Evolutionary conservation across 1,140 invertebrate species (phyloP), one percentile per base, ranked within the genome.

Genomic region (Trachymyrmex septentrionalis): DNA sequence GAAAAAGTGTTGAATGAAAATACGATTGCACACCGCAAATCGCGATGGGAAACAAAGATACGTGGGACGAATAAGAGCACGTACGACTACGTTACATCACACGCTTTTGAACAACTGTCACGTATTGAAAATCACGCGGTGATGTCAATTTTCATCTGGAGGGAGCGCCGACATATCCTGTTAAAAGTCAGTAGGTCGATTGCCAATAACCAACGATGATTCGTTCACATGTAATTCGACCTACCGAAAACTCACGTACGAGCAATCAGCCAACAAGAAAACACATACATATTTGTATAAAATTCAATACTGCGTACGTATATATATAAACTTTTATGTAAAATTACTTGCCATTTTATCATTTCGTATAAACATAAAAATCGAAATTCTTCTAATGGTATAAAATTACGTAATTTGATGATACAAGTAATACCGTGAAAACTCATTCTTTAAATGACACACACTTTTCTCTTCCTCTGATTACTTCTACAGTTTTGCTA

Each of bases 111-210:
- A 82, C 38, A 55, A 82, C 34, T 71, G 80, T 82, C 80, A 73
- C 80, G 78, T 81, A 75, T 50, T 73, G 81, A 85, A 73, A 75
- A 73, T 87, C 69, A 87, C 53, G 30, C 34, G 71, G 34, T 69
- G 59, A 85, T 82, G 86, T 87, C 86, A 87, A 76, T 87, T 87
- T 85, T 87, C 86, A 85, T 87, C 64, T 76, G n/a, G 16, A 50
- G 19, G 66, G 77, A 73, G 86, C 80, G 86, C 80, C 80, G 38
- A 24, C 24, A 38, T 73, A 87, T 73, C 48, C 48, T 55, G 69
- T 38, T 82, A 81, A 69, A 77, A 64, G 86, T 87, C 86, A 87
- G 67, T 77, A 72, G 53, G 80, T 69, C 86, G 57, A 73, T 84
- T 63, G 55, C 24, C 64, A 72, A 84, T 72, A 67, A 66, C 50